Evolutionary conservation across 2,888 invertebrate species (phyloP).

Genomic region (Pristionchus japonicus): DNA sequence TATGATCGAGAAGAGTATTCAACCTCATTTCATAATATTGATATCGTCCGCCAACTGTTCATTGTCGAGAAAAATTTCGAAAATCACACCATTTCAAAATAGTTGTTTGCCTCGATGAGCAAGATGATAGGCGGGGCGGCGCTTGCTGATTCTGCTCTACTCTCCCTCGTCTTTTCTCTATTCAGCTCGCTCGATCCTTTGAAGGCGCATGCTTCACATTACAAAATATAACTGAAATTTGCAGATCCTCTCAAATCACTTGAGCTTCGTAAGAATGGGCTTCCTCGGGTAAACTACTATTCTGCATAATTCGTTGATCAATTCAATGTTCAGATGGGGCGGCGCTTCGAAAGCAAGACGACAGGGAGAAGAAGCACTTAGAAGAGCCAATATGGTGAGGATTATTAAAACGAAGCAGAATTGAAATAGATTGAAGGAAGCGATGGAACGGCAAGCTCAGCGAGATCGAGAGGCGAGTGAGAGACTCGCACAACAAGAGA

Average conservation of each 20-base stretch:
- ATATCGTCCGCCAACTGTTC: too few species aligned
- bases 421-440: background rate
- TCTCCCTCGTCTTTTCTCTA: background rate
- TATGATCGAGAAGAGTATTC: too few species aligned
- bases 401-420: background rate
- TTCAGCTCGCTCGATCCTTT: background rate
- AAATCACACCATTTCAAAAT: too few species aligned
- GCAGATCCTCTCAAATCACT: background rate
- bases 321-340: background rate
- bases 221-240: background rate
- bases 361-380: background rate
- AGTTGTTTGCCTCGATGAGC: background rate
- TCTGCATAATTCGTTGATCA: background rate
- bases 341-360: background rate
- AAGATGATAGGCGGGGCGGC: background rate
- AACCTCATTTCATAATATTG: too few species aligned
- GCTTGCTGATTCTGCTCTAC: background rate
- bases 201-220: background rate
- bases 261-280: background rate
- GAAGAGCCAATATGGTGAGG: background rate
- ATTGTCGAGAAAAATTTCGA: too few species aligned
- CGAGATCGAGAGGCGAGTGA: background rate
- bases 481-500: background rate
- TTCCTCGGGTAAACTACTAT: background rate
- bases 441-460: background rate